These are phyloP conservation scores for Phaethon lepturus DNA, from an alignment of 2,113 vertebrate species.

Conservation along the genomic window DNA sequence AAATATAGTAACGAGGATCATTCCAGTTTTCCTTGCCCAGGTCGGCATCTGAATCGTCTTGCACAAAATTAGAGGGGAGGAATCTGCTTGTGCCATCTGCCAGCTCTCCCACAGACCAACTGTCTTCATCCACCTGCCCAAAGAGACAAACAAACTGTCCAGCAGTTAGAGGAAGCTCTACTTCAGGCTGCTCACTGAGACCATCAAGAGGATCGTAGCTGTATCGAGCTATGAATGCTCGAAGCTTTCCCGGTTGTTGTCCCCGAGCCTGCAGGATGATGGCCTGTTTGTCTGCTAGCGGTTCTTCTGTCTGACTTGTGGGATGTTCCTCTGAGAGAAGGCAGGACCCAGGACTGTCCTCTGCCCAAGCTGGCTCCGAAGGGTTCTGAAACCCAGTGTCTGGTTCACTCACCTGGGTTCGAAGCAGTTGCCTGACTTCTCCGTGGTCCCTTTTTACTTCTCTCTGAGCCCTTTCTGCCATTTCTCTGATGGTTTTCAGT, in stretches of 20 bases:
- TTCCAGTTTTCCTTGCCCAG: neutral
- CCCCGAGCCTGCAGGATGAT: neutral
- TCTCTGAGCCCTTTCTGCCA: conserved; percentile 69
- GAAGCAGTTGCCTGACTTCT: neutral
- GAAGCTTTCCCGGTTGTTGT: rapidly evolving
- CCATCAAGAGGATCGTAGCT: neutral
- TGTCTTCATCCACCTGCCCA: neutral
- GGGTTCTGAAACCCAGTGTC: neutral
- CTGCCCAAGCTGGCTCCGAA: neutral
- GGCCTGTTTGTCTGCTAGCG: neutral
- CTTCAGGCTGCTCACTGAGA: neutral
- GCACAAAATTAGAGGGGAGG: neutral
- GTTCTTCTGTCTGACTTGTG: neutral
- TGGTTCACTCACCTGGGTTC: neutral
- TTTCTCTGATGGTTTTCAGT: conserved; percentile 83
- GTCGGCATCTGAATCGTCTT: neutral
- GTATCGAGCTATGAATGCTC: neutral
- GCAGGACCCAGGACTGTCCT: neutral
- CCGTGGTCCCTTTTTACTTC: neutral
- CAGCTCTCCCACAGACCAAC: neutral
- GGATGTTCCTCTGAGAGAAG: neutral
- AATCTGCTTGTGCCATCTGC: neutral
- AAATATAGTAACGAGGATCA: neutral
- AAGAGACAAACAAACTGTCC: neutral
- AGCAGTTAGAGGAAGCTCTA: neutral